Conservation (phyloP, 2,888 invertebrate species). For the Acholoe squamosa region DNA sequence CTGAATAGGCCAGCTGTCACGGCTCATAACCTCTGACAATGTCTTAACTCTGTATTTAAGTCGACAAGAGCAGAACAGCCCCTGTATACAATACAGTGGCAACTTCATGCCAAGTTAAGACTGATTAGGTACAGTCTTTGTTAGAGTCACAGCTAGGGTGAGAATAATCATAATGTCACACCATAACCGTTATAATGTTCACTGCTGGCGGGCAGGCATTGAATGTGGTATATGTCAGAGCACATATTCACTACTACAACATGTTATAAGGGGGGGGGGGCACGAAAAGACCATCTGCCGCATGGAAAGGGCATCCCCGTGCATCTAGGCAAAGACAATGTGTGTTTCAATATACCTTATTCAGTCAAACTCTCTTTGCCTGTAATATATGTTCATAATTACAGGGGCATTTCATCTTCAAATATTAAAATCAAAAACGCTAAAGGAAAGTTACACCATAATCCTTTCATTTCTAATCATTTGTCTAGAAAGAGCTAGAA, state of each 20-base stretch:
- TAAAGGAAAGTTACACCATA: no score
- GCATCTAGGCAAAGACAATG: background rate
- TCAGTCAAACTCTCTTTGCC: no score
- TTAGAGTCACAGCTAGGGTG: background rate
- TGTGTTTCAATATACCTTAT: background rate
- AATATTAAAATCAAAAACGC: no score
- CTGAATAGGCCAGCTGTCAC: no score
- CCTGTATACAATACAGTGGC: background rate
- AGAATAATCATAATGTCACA: background rate
- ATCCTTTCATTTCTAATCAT: no score
- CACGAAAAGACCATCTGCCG: constrained; percentile 54
- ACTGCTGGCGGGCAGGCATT: background rate
- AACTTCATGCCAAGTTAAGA: background rate
- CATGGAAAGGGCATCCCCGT: background rate
- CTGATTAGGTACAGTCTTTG: constrained; percentile 5
- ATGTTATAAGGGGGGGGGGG: background rate
- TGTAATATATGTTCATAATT: no score
- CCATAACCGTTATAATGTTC: background rate
- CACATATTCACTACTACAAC: background rate
- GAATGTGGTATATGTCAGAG: no score
- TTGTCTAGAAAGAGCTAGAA: no score
- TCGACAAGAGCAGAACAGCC: no score
- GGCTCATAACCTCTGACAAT: no score
- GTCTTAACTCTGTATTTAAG: no score
- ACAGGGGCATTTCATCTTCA: no score